Evolutionary conservation across 1,140 invertebrate species (phyloP).

Genomic region (Batillaria attramentaria): DNA sequence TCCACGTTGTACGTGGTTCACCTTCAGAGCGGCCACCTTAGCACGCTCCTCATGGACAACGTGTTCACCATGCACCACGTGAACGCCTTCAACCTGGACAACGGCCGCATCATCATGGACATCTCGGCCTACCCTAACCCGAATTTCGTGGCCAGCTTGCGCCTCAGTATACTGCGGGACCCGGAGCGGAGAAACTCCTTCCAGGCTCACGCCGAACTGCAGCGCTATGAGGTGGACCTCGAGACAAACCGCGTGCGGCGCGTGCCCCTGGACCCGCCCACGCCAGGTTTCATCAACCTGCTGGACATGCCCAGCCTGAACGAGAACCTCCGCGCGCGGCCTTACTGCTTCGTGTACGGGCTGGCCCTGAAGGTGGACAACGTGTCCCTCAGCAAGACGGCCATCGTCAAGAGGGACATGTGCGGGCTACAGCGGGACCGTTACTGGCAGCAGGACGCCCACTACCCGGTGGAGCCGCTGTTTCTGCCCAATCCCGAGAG

Average conservation of each 20-base stretch:
- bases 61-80: constrained; percentile 64
- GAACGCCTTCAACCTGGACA: constrained; percentile 61
- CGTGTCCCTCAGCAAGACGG: constrained; percentile 46
- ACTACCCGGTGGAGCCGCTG: constrained; percentile 63
- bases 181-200: constrained; percentile 44
- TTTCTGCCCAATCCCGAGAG: constrained; percentile 55
- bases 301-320: constrained; percentile 68
- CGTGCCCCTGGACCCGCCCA: neutral
- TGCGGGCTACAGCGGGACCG: constrained; percentile 51
- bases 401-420: constrained; percentile 66
- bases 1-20: constrained; percentile 55
- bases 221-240: constrained; percentile 55
- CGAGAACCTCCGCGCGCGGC: constrained; percentile 53
- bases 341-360: constrained; percentile 65
- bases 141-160: constrained; percentile 49
- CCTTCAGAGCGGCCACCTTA: constrained; percentile 49
- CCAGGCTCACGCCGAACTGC: constrained; percentile 40
- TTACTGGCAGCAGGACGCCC: constrained; percentile 46
- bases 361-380: constrained; percentile 59
- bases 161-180: constrained; percentile 48
- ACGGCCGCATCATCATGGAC: constrained; percentile 53
- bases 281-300: constrained; percentile 34
- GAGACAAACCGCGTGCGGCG: constrained; percentile 23
- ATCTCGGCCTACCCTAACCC: constrained; percentile 55
- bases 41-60: constrained; percentile 44